These are phyloP conservation scores for Drosophila pseudoananassae DNA, from an alignment of 1,140 invertebrate genomes.

Conservation along the genomic window DNA sequence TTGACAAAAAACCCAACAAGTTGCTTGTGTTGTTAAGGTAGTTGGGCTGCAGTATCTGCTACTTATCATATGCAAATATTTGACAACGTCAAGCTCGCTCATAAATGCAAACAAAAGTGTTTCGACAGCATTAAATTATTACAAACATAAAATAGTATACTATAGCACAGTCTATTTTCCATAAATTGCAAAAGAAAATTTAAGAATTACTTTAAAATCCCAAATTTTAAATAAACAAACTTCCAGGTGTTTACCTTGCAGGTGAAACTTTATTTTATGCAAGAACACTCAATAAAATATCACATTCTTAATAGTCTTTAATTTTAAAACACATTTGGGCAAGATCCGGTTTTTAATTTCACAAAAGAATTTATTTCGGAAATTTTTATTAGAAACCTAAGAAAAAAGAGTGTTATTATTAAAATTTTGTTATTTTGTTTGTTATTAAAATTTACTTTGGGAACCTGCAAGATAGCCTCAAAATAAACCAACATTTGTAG, in stretches of 20 bases:
- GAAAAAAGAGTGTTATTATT: too few relatives aligned
- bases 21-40: slow-evolving; percentile 21
- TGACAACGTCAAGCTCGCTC: slow-evolving; percentile 44
- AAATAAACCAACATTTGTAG: not conserved
- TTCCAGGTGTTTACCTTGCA: not conserved
- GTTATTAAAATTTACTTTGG: too few relatives aligned
- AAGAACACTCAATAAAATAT: too few relatives aligned
- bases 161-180: not conserved
- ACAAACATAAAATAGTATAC: not conserved
- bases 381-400: too few relatives aligned
- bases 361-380: too few relatives aligned
- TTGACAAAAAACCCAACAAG: slow-evolving; percentile 15
- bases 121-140: slow-evolving; percentile 7
- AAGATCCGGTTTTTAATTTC: too few relatives aligned
- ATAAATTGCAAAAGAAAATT: not conserved
- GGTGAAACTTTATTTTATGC: not conserved
- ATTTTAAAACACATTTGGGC: too few relatives aligned
- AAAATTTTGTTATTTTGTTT: too few relatives aligned
- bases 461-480: too few relatives aligned
- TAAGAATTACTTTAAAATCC: not conserved
- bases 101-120: slow-evolving; percentile 48
- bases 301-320: too few relatives aligned
- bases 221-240: not conserved
- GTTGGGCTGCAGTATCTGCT: slow-evolving; percentile 15
- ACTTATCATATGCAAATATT: slow-evolving; percentile 67